Base-by-base conservation (phyloP, 2,888 invertebrate species). In the Seira ritae region DNA sequence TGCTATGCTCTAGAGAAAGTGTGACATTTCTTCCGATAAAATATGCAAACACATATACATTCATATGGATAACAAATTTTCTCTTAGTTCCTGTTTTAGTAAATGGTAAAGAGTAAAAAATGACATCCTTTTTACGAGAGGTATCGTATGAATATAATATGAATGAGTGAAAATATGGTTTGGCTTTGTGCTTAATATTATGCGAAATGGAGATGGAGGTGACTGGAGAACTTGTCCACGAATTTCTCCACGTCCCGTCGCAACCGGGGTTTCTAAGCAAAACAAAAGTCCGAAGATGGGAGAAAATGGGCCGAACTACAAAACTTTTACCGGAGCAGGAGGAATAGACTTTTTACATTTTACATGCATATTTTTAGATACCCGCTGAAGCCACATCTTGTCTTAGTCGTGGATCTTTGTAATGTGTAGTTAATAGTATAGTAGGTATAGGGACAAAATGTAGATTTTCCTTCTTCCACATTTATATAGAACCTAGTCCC, bases 191-290 rank as follows among this genome's bases (percentile, higher is more conserved):
- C 8, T 69, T 19, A 15, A 22, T 8, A 69, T 24, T 4, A n/a
- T 37, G 17, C 37, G 22, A 37, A 69, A 3, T 6, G 3, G 10
- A 24, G 15, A 22, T 6, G 20, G 12, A 6, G 10, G 6, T 10
- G 17, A 67, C 10, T 22, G 20, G 6, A 10, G 23, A 67, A 19
- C 70, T n/a, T 42, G 60, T 4, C 23, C 6, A 65, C 1, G 4
- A 17, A n/a, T n/a, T n/a, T n/a, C n/a, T n/a, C n/a, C n/a, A n/a
- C n/a, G n/a, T n/a, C n/a, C 10, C 65, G 78, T 78, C 62, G 78
- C 50, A 19, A 78, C 10, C 60, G 17, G 8, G 17, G 78, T 78
- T 31, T 62, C 78, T 55, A 78, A n/a, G 78, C 78, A 78, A 78
- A 78, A 70, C 65, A 78, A 71, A 71, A n/a, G 12, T n/a, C 42